A percentile compares a stretch with the other conserved stretches of the same genome.
These are phyloP conservation scores for Ciona savignyi DNA, from an alignment of 23 tunicate species.

Conservation along the genomic window DNA sequence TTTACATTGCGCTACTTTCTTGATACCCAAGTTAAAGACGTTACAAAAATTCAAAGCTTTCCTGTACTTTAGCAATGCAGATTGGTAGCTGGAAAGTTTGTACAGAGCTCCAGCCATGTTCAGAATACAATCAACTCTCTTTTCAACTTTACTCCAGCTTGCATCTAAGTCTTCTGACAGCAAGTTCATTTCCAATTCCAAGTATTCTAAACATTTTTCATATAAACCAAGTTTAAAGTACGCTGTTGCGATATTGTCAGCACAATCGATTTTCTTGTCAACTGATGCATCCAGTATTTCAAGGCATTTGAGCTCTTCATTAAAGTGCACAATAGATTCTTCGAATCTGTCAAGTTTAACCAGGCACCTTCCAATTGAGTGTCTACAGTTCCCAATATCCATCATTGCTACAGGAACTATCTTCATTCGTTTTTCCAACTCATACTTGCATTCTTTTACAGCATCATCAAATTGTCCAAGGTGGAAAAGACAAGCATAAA, in stretches of 20 bases:
- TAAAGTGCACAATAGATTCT: neutral
- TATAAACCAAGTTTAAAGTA: neutral
- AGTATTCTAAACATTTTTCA: neutral
- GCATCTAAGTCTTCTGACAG: neutral
- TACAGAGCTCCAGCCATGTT: neutral
- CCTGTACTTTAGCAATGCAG: neutral
- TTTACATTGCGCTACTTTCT: neutral
- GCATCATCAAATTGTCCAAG: neutral
- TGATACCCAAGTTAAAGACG: neutral
- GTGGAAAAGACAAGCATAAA: neutral
- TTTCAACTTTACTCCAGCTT: neutral
- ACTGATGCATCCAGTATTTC: neutral
- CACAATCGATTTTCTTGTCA: neutral
- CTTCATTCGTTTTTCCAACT: neutral
- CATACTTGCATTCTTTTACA: neutral
- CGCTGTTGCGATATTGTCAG: neutral
- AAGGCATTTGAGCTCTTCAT: neutral
- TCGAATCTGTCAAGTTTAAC: neutral
- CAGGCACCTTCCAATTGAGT: neutral
- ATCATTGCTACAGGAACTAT: neutral
- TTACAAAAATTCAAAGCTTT: no score
- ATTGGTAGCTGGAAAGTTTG: neutral
- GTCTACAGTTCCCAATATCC: neutral
- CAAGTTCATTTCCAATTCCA: neutral
- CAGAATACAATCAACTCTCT: neutral